Evolutionary conservation across 2,113 vertebrate genomes (phyloP), one percentile per base, ranked within the genome.

Genomic region (Xenus cinereus): DNA sequence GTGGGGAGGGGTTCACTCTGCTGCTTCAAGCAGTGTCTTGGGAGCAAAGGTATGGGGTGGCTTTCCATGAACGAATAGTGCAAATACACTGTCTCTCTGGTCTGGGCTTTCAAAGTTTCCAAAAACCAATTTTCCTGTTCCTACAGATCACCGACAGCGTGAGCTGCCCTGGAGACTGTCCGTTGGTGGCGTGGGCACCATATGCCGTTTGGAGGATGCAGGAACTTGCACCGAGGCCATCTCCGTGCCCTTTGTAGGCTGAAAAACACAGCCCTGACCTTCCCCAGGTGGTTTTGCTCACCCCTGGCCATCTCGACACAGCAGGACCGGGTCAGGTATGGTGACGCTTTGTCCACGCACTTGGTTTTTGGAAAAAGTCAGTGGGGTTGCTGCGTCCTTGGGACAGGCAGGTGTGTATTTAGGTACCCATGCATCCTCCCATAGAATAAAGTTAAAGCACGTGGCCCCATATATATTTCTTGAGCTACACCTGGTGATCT

Each of bases 131-230:
- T 48, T 74, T 66, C 19, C 24, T 14, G 7, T 73, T 59, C 63
- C 56, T 67, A 62, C 20, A 32, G 32, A 43, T 57, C 17, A n/a
- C n/a, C 0, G 1, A 57, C 1, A 2, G 33, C 1, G 0, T 35
- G 45, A 45, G 43, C 28, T 53, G 21, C 28, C 28, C 10, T 1
- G 3, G 32, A 43, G 27, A 14, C 26, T 80, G 43, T 75, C 10
- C 14, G 4, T 66, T 50, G 7, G 7, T 24, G 16, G 20, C 3
- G 3, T 54, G 13, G 33, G n/a, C 4, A 9, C 5, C 14, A 3
- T 9, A 2, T 3, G 3, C 8, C 59, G 11, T n/a, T 63, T 45
- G 32, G 17, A 83, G 32, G 33, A 60, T 32, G 17, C 32, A 24
- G 39, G 51, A 82, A 23, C 20, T 62, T 39, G 2, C 18, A 12